Base-by-base conservation (phyloP, 2,113 vertebrate species). In the Heptranchias perlo region DNA sequence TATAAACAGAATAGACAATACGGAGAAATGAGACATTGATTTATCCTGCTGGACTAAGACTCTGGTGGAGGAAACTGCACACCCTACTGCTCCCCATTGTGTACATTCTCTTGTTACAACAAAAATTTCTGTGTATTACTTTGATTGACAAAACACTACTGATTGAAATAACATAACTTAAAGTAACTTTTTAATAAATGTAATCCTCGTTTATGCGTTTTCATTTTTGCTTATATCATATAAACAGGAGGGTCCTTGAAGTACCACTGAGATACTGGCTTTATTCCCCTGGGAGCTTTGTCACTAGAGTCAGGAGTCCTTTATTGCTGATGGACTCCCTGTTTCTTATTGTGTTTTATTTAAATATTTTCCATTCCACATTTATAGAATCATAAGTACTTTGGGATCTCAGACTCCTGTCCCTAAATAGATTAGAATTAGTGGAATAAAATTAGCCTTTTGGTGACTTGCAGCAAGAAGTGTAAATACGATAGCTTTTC, bases 131-230 rank as follows among this genome's bases (percentile, higher is more conserved):
- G 18, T 62, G 35, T 62, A 62, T 62, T 93, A 62, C 18, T 6
- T 61, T 93, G 87, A 91, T 61, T 91, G 58, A 93, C 58, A 93
- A 58, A 93, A 35, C 58, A 93, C 89, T 93, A 61, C 58, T 92
- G 89, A 92, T 92, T 92, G 89, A 62, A 62, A 61, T 62, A 92
- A 62, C 86, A 54, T 62, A 92, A n/a, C 35, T 92, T 92, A 92
- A 92, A 78, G n/a, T 78, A 39, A 62, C 89, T 62, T 62, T 93
- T 39, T 62, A 62, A 93, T 93, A 93, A 92, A 93, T n/a, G 21
- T 93, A 93, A 93, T n/a, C 18, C 35, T 93, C n/a, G 58, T 18
- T 16, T 18, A n/a, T 93, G 89, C 6, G n/a, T 93, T 93, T 93
- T 23, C n/a, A 93, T 93, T 93, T 62, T 93, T 93, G 31, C 89